Conservation (phyloP, 2,797 vertebrate species). For the Clarias fuscus region DNA sequence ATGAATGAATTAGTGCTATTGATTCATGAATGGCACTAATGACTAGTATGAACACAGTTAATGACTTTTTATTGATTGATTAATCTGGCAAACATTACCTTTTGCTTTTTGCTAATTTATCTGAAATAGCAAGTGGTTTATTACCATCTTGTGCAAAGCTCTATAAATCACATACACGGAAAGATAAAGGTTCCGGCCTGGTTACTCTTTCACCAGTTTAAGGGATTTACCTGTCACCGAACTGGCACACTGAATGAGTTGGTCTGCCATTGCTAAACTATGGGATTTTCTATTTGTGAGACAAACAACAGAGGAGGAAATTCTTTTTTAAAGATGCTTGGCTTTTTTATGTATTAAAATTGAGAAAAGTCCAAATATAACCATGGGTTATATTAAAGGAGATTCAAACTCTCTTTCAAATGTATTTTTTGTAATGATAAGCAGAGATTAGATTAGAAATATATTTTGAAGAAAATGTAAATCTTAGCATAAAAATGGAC, state of each 20-base stretch:
- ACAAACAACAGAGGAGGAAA: neutral
- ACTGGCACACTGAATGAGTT: neutral
- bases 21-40: neutral
- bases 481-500: neutral
- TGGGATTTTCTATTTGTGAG: slow-evolving; percentile 77
- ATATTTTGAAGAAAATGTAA: neutral
- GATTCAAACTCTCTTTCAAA: neutral
- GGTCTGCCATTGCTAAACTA: slow-evolving; percentile 74
- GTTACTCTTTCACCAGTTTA: neutral
- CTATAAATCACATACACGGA: neutral
- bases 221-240: neutral
- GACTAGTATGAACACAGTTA: neutral
- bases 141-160: neutral
- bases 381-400: neutral
- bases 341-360: neutral
- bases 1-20: neutral
- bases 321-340: neutral
- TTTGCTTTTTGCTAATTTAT: neutral
- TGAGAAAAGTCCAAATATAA: neutral
- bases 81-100: neutral
- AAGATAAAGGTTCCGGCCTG: neutral
- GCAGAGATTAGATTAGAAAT: neutral
- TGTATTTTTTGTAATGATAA: neutral
- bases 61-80: neutral
- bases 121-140: neutral